These are phyloP conservation scores for Lithophane socia DNA, from an alignment of 2,888 invertebrate species.

Conservation along the genomic window DNA sequence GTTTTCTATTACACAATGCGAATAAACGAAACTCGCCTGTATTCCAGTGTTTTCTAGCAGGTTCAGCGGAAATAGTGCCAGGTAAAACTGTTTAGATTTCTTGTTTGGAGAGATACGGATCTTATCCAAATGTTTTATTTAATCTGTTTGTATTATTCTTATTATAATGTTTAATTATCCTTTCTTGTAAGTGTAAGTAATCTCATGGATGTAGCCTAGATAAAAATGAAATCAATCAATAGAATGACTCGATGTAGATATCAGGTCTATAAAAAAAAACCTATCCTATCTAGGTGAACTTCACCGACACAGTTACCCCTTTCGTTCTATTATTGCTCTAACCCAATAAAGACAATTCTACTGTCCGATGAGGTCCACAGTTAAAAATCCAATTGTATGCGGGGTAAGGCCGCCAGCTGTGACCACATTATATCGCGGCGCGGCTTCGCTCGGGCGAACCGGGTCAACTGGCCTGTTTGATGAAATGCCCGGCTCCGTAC, in stretches of 20 bases:
- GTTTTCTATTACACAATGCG: constrained; percentile 59
- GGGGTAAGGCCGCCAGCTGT: constrained; percentile 77
- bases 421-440: constrained; percentile 81
- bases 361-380: constrained; percentile 72
- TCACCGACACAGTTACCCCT: constrained; percentile 45
- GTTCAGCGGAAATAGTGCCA: constrained; percentile 45
- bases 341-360: constrained; percentile 72
- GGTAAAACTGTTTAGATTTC: constrained; percentile 47
- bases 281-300: neutral
- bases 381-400: constrained; percentile 84
- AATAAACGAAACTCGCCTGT: constrained; percentile 48
- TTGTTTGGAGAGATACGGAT: constrained; percentile 42
- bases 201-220: neutral
- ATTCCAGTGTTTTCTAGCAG: constrained; percentile 48
- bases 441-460: constrained; percentile 74
- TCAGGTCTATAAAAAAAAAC: neutral
- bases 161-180: too few species aligned
- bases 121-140: constrained; percentile 17
- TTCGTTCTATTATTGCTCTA: constrained; percentile 41
- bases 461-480: constrained; percentile 79
- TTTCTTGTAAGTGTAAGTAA: too few species aligned
- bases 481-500: constrained; percentile 75
- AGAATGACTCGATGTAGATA: neutral
- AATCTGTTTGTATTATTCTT: constrained; percentile 2
- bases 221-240: neutral